A percentile compares a stretch with the other conserved stretches of the same genome.
These are phyloP conservation scores for Drosophila chauvacae DNA, from an alignment of 1,140 invertebrate species.

Conservation along the genomic window DNA sequence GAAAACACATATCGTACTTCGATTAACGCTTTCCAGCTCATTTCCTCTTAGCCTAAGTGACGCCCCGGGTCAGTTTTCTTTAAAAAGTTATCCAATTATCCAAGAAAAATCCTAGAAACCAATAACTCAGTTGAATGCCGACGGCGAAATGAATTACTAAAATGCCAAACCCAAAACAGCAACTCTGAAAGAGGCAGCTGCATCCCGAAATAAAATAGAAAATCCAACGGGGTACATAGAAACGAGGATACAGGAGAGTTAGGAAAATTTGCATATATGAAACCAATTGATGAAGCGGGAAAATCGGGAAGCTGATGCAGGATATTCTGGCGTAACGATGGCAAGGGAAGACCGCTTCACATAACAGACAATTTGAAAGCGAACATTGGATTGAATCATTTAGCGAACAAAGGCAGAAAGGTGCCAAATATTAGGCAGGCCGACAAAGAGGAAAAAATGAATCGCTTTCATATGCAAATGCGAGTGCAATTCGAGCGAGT, in stretches of 20 bases:
- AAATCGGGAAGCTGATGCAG: constrained; percentile 19
- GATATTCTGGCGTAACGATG: constrained; percentile 42
- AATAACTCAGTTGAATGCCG: constrained; percentile 12
- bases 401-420: constrained; percentile 62
- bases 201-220: constrained; percentile 32
- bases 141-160: constrained; percentile 29
- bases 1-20: background rate
- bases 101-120: background rate
- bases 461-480: constrained; percentile 80
- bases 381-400: constrained; percentile 64
- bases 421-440: constrained; percentile 70
- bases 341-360: constrained; percentile 33
- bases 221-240: constrained; percentile 9
- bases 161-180: constrained; percentile 5
- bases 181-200: constrained; percentile 56
- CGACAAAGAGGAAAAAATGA: constrained; percentile 42
- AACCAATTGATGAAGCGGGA: constrained; percentile 55
- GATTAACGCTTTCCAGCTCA: background rate
- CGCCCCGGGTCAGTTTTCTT: background rate
- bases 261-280: constrained; percentile 73
- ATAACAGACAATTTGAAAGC: constrained; percentile 49
- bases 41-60: background rate
- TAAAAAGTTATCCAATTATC: background rate
- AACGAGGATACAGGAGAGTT: constrained; percentile 10
- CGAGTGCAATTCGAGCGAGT: constrained; percentile 44